phyloP scores from a whole-genome alignment of 2,113 vertebrate genomes.

The Sinocyclocheilus anshuiensis region DNA sequence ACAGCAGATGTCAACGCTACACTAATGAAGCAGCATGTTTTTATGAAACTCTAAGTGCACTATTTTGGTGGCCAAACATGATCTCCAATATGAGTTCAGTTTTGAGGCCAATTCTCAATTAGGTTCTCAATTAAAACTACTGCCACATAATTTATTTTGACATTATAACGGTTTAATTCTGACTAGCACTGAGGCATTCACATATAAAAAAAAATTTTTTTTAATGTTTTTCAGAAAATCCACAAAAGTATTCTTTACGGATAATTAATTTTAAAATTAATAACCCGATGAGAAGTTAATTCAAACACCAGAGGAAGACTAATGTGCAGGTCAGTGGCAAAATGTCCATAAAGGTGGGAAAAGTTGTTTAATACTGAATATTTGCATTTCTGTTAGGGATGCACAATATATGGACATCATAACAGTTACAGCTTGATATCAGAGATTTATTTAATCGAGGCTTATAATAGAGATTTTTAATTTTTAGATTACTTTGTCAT shows the following conservation, averaged over 20 bases:
- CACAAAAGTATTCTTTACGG: too few species aligned
- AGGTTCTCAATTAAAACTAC: neutral
- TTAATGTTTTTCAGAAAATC: too few species aligned
- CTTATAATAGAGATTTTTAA: too few species aligned
- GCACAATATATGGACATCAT: neutral
- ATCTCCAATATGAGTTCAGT: neutral
- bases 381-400: too few species aligned
- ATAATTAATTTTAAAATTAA: too few species aligned
- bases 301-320: too few species aligned
- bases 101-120: neutral
- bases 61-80: neutral
- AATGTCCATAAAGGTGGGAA: too few species aligned
- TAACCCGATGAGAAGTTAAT: too few species aligned
- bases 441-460: neutral
- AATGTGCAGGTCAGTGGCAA: too few species aligned
- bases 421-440: neutral
- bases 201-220: neutral
- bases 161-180: neutral
- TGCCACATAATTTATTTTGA: neutral
- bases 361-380: too few species aligned
- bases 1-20: neutral
- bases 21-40: neutral
- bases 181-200: neutral
- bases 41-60: neutral
- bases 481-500: too few species aligned